Evolutionary conservation across 2,888 invertebrate genomes (phyloP).

Genomic region (Ischnus inquisitorius): DNA sequence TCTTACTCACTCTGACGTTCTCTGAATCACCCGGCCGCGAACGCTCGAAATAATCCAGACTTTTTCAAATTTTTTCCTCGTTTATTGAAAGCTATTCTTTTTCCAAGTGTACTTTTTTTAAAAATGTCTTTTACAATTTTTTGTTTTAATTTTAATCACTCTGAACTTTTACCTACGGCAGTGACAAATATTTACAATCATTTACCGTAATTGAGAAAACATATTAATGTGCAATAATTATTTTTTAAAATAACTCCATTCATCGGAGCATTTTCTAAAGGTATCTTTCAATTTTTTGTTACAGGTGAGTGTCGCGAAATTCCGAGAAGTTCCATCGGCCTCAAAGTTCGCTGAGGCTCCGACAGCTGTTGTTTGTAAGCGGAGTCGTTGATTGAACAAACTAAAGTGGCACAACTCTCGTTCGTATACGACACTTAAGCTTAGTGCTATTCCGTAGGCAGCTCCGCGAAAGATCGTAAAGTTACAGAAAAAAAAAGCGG

Average conservation of each 20-base stretch:
- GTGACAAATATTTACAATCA: too few relatives aligned
- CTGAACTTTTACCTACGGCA: too few relatives aligned
- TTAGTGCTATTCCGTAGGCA: not conserved
- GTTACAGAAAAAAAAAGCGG: too few relatives aligned
- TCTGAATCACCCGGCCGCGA: slow-evolving; percentile 72
- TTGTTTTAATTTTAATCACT: too few relatives aligned
- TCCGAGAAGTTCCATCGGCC: not conserved
- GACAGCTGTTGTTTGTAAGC: slow-evolving; percentile 3
- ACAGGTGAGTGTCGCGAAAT: slow-evolving; percentile 75
- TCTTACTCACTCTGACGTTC: slow-evolving; percentile 56
- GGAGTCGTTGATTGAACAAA: slow-evolving; percentile 24
- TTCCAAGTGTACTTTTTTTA: too few relatives aligned
- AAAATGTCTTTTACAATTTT: too few relatives aligned
- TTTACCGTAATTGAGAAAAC: too few relatives aligned
- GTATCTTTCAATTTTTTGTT: slow-evolving; percentile 74
- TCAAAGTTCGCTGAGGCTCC: not conserved
- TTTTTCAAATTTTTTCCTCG: too few relatives aligned
- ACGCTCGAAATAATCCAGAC: too few relatives aligned
- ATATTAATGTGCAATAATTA: too few relatives aligned
- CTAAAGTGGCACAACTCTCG: slow-evolving; percentile 39
- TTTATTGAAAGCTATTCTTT: too few relatives aligned
- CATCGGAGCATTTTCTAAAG: slow-evolving; percentile 56
- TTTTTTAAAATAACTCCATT: too few relatives aligned
- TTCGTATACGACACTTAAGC: slow-evolving; percentile 19
- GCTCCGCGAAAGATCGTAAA: slow-evolving; percentile 29